Conservation (phyloP, 2,797 vertebrate genomes). For the Gobio occitaniae region DNA sequence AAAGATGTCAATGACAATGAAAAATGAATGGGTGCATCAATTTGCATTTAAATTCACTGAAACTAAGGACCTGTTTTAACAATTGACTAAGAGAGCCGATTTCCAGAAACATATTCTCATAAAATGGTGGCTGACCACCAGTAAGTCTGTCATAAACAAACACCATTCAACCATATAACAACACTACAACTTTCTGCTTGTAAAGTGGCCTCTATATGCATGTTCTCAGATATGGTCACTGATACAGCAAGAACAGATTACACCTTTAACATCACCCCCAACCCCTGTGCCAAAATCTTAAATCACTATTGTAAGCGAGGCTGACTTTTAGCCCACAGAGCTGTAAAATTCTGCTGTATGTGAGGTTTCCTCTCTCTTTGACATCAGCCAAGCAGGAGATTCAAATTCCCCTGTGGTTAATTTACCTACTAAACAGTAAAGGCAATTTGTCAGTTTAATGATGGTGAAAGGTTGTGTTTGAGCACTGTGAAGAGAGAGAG, state of each 20-base stretch:
- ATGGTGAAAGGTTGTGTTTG: conserved; percentile 59
- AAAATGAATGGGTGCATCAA: neutral
- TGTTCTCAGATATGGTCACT: neutral
- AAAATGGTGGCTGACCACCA: neutral
- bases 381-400: conserved; percentile 48
- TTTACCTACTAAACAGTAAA: conserved; percentile 63
- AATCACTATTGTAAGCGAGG: conserved; percentile 21
- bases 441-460: conserved; percentile 65
- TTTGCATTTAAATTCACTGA: conserved; percentile 7
- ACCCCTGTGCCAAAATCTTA: conserved; percentile 7
- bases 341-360: conserved; percentile 30
- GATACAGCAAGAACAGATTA: conserved; percentile 13
- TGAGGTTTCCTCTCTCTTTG: conserved; percentile 13
- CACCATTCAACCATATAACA: conserved; percentile 2
- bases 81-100: neutral
- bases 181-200: conserved; percentile 19
- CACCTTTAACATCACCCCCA: conserved; percentile 15
- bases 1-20: neutral
- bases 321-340: conserved; percentile 18
- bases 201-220: conserved; percentile 2
- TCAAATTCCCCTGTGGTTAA: conserved; percentile 52
- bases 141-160: neutral
- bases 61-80: neutral
- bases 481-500: conserved; percentile 2
- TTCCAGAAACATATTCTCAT: neutral